Evolutionary conservation across 2,888 invertebrate genomes (phyloP).

Genomic region (Napeogenes sylphis): DNA sequence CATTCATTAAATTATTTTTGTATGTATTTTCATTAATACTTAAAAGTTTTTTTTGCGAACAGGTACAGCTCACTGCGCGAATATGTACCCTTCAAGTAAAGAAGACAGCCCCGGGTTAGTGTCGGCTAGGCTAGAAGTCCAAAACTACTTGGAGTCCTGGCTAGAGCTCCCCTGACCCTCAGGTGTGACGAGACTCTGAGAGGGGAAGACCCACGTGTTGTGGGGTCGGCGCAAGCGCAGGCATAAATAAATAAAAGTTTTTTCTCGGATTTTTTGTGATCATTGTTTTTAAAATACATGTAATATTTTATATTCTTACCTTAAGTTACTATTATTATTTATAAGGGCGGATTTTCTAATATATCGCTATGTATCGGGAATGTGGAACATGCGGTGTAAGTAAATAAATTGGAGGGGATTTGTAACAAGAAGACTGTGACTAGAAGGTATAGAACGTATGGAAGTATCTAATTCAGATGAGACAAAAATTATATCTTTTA

Average conservation of each 20-base stretch:
- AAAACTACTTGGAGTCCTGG: constrained; percentile 79
- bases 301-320: neutral
- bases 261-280: neutral
- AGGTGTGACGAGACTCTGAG: constrained; percentile 17
- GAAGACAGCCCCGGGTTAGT: constrained; percentile 82
- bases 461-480: too few relatives aligned
- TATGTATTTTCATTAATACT: neutral
- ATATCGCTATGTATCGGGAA: too few relatives aligned
- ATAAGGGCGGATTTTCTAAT: too few relatives aligned
- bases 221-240: constrained; percentile 17
- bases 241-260: constrained; percentile 14
- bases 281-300: neutral
- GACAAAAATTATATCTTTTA: too few relatives aligned
- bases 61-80: constrained; percentile 97
- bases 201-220: constrained; percentile 20
- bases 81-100: constrained; percentile 89
- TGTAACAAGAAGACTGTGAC: too few relatives aligned
- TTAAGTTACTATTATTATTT: too few relatives aligned
- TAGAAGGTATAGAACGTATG: too few relatives aligned
- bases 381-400: too few relatives aligned
- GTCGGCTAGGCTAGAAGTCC: constrained; percentile 82
- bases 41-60: neutral
- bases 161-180: constrained; percentile 31
- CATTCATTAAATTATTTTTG: neutral
- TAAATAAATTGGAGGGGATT: too few relatives aligned